Evolutionary conservation across 2,113 vertebrate genomes (phyloP).

Genomic region (Pholis gunnellus): DNA sequence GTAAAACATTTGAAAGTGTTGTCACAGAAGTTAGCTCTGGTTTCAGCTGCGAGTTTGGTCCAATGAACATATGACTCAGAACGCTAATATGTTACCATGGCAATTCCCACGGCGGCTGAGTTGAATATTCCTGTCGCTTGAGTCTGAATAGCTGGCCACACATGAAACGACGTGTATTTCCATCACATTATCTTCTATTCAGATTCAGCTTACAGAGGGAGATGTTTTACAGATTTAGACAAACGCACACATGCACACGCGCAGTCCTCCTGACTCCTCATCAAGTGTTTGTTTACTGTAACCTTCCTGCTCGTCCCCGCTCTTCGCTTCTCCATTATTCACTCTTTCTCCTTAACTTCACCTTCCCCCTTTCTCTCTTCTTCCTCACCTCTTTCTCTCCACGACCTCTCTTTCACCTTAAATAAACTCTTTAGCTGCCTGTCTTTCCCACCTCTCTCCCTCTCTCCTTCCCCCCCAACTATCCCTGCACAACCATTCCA

Average conservation of each 20-base stretch:
- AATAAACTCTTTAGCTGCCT: conserved; percentile 23
- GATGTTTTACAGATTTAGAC: not conserved
- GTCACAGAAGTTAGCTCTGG: conserved; percentile 16
- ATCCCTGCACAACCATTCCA: conserved; percentile 28
- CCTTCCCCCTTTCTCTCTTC: conserved; percentile 19
- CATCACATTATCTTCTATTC: not conserved
- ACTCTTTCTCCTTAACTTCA: conserved; percentile 25
- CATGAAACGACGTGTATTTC: not conserved
- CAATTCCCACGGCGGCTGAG: conserved; percentile 37
- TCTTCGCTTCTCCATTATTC: not conserved
- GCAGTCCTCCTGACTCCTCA: conserved; percentile 12
- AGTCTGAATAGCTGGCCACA: conserved; percentile 27
- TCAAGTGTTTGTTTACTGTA: conserved; percentile 33
- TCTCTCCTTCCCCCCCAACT: not conserved
- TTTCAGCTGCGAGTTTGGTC: conserved; percentile 16
- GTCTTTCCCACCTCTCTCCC: not conserved
- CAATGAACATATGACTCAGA: conserved; percentile 47
- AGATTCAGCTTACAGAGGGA: conserved; percentile 3
- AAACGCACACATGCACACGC: conserved; percentile 4
- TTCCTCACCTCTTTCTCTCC: conserved; percentile 23
- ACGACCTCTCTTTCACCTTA: conserved; percentile 55
- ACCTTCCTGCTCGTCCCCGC: not conserved
- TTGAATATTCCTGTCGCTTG: conserved; percentile 34
- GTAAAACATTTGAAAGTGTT: conserved; percentile 21
- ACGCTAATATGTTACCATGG: conserved; percentile 61